phyloP scores from a whole-genome alignment of 1,140 invertebrate species.

The Drosophila busckii region DNA sequence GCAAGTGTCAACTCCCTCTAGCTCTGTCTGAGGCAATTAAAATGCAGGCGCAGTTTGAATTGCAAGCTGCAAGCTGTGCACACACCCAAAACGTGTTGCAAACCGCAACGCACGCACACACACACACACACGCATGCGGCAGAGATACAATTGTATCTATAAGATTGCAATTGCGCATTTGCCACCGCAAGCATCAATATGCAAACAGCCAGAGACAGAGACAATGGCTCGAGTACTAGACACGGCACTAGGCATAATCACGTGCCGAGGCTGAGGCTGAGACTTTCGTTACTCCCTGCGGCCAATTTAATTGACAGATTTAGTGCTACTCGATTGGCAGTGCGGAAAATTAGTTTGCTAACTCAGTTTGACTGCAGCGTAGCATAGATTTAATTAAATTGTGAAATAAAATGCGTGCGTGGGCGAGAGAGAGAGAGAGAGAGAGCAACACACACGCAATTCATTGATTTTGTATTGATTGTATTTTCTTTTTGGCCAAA shows the following conservation, averaged over 20 bases:
- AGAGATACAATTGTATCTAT: slow-evolving; percentile 38
- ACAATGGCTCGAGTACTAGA: slow-evolving; percentile 2
- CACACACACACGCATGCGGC: slow-evolving; percentile 4
- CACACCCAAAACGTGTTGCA: slow-evolving; percentile 73
- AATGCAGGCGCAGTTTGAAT: neutral
- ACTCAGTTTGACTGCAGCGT: slow-evolving; percentile 53
- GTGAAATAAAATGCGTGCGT: slow-evolving; percentile 62
- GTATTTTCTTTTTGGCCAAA: slow-evolving; percentile 16
- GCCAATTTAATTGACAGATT: slow-evolving; percentile 77
- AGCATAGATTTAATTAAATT: slow-evolving; percentile 74
- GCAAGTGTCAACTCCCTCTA: slow-evolving; percentile 24
- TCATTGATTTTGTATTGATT: slow-evolving; percentile 68
- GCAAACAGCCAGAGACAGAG: slow-evolving; percentile 12
- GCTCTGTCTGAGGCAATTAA: no score
- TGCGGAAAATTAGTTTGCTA: slow-evolving; percentile 77
- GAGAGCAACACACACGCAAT: slow-evolving; percentile 49
- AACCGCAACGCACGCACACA: slow-evolving; percentile 37
- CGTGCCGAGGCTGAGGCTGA: slow-evolving; percentile 52
- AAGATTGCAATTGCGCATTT: slow-evolving; percentile 75
- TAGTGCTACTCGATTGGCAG: slow-evolving; percentile 71
- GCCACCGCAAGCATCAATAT: slow-evolving; percentile 74
- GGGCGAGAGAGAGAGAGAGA: neutral
- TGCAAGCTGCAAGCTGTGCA: slow-evolving; percentile 35
- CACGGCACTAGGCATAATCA: slow-evolving; percentile 67
- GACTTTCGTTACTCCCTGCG: slow-evolving; percentile 51